These are phyloP conservation scores for Sturnus vulgaris DNA, from an alignment of 2,113 vertebrate genomes.

Conservation along the genomic window DNA sequence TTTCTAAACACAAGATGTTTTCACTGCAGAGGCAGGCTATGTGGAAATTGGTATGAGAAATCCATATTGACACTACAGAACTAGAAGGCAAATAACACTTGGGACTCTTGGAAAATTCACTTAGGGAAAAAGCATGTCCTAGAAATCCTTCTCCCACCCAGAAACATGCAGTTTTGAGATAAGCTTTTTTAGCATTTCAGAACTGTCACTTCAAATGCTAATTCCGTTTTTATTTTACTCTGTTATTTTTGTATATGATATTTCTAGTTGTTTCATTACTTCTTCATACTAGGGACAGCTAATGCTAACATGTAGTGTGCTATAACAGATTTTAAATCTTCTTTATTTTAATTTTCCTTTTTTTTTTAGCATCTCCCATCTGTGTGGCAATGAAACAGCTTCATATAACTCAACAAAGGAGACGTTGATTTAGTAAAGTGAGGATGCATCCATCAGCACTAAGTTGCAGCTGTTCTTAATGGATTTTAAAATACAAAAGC, in stretches of 20 bases:
- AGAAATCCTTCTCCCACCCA: slow-evolving; percentile 14
- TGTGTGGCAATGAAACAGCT: neutral
- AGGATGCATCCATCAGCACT: neutral
- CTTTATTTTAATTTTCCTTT: neutral
- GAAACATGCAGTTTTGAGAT: neutral
- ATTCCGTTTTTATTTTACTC: neutral
- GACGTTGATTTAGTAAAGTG: slow-evolving; percentile 1
- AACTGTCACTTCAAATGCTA: neutral
- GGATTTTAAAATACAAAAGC: slow-evolving; percentile 24
- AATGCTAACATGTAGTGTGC: neutral
- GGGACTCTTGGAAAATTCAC: slow-evolving; percentile 24
- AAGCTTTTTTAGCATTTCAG: slow-evolving; percentile 1
- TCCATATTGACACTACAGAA: slow-evolving; percentile 38
- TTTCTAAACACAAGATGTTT: slow-evolving; percentile 4
- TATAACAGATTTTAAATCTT: neutral
- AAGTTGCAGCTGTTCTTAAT: slow-evolving; percentile 18
- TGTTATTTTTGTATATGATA: neutral
- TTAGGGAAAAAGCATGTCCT: slow-evolving; percentile 30
- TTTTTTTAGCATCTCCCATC: neutral
- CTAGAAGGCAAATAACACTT: slow-evolving; percentile 44
- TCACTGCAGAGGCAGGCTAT: neutral
- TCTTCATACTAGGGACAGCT: neutral
- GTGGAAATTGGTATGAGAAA: neutral
- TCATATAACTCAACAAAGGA: neutral
- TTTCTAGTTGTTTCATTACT: neutral